Evolutionary conservation across 23 tunicate genomes (phyloP).

Genomic region (Aplidium turbinatum): DNA sequence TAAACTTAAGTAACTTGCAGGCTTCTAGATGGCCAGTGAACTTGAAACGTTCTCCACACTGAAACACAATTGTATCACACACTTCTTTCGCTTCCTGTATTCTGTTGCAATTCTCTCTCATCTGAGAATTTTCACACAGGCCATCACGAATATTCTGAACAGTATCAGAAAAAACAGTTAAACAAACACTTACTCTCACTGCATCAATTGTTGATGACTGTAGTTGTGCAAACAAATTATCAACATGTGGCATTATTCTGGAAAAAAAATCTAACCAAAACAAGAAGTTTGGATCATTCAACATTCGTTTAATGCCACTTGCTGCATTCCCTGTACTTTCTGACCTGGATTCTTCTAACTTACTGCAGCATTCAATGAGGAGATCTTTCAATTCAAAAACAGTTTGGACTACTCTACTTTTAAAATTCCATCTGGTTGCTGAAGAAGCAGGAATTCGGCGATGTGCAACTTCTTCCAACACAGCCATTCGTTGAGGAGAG

Average conservation of each 20-base stretch:
- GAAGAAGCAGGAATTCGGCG: slow-evolving; percentile 12
- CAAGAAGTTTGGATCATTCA: slow-evolving; percentile 17
- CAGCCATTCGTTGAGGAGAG: slow-evolving; percentile 25
- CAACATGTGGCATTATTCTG: slow-evolving; percentile 29
- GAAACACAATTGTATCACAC: slow-evolving; percentile 22
- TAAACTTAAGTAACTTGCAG: not conserved
- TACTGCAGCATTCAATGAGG: slow-evolving; percentile 18
- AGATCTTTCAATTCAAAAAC: not conserved
- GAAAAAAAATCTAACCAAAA: slow-evolving; percentile 14
- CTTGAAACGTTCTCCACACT: slow-evolving; percentile 4
- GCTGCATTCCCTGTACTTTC: slow-evolving; percentile 9
- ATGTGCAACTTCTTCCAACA: slow-evolving; percentile 2
- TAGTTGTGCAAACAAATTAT: slow-evolving; percentile 7
- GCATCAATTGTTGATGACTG: slow-evolving; percentile 16
- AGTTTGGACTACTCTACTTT: not conserved
- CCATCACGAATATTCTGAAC: not conserved
- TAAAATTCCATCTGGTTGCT: slow-evolving; percentile 28
- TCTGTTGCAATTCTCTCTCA: not conserved
- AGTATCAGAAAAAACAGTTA: slow-evolving; percentile 2
- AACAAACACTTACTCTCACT: not conserved
- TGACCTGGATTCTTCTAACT: not conserved
- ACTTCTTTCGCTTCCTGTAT: slow-evolving; percentile 13
- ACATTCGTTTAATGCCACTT: slow-evolving; percentile 22
- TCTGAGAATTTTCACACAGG: not conserved
- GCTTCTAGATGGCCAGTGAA: slow-evolving; percentile 9